Conservation (phyloP, 2,113 vertebrate genomes). For the Cyprinodon brontotheroides region DNA sequence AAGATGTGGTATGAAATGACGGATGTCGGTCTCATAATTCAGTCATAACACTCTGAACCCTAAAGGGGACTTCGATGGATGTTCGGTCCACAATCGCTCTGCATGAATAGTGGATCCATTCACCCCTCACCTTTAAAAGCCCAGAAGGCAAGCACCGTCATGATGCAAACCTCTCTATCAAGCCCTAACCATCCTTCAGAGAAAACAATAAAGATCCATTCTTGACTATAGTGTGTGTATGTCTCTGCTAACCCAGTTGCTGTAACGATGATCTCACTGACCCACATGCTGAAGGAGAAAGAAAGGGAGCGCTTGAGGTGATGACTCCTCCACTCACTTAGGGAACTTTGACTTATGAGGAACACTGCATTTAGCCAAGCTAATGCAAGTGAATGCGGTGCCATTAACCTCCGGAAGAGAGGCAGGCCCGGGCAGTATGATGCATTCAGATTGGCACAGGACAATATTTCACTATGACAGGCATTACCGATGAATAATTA, state of each 20-base stretch:
- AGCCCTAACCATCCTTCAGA: conserved; percentile 46
- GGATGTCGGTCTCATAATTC: conserved; percentile 71
- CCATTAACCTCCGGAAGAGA: conserved; percentile 90
- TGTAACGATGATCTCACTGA: conserved; percentile 63
- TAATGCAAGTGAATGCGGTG: conserved; percentile 82
- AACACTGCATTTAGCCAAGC: conserved; percentile 78
- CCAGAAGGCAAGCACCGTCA: conserved; percentile 40
- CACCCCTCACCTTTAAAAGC: conserved; percentile 69
- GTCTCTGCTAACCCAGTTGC: conserved; percentile 5
- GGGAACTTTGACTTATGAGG: conserved; percentile 81
- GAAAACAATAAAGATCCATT: conserved; percentile 60
- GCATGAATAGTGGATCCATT: conserved; percentile 65
- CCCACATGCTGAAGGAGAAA: conserved; percentile 57
- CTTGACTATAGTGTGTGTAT: conserved; percentile 20
- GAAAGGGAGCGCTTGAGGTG: conserved; percentile 46
- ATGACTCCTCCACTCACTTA: conserved; percentile 71
- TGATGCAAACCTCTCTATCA: conserved; percentile 45
- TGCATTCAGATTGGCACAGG: conserved; percentile 85
- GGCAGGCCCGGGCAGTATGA: conserved; percentile 78
- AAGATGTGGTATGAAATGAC: conserved; percentile 65
- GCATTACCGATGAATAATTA: conserved; percentile 98
- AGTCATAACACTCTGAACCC: conserved; percentile 60
- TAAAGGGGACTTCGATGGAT: conserved; percentile 45
- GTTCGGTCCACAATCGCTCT: conserved; percentile 47
- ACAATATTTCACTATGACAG: conserved; percentile 91